Conservation (phyloP, 2,797 vertebrate genomes). For the Gallinago stenura region DNA sequence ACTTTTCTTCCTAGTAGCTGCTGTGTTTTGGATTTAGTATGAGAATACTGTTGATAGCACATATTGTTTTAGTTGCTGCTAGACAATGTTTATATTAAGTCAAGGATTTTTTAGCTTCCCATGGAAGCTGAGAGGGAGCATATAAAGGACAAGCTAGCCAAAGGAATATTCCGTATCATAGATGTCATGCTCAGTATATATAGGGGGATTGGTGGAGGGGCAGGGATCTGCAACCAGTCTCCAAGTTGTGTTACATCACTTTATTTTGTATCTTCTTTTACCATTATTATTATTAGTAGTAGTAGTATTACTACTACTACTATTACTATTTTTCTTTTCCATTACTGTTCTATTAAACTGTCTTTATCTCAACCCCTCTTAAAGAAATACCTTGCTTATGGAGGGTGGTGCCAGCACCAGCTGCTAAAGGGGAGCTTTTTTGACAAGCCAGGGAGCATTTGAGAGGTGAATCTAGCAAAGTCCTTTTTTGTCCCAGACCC, state of each 20-base stretch:
- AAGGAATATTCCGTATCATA: background rate
- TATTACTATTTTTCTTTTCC: background rate
- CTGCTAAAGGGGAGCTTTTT: background rate
- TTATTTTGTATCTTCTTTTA: background rate
- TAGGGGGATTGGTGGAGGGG: background rate
- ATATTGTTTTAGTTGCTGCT: background rate
- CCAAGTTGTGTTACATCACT: background rate
- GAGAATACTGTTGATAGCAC: background rate
- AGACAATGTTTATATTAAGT: background rate
- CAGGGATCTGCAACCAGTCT: background rate
- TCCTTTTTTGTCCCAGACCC: background rate
- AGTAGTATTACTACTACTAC: no score
- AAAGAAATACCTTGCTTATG: background rate
- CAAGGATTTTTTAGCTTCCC: background rate
- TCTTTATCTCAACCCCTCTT: background rate
- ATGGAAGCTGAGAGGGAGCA: background rate
- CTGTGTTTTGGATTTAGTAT: background rate
- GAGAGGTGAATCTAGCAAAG: background rate
- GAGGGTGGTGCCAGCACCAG: background rate
- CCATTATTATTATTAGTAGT: background rate
- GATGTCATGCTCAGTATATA: background rate
- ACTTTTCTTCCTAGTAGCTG: background rate
- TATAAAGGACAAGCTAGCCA: background rate
- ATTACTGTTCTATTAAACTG: background rate
- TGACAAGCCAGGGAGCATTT: background rate